Percentiles rank a stretch among this genome's conserved stretches.
Evolutionary conservation across 2,113 vertebrate genomes (phyloP).

Genomic region (Petrocephalus zakoni): DNA sequence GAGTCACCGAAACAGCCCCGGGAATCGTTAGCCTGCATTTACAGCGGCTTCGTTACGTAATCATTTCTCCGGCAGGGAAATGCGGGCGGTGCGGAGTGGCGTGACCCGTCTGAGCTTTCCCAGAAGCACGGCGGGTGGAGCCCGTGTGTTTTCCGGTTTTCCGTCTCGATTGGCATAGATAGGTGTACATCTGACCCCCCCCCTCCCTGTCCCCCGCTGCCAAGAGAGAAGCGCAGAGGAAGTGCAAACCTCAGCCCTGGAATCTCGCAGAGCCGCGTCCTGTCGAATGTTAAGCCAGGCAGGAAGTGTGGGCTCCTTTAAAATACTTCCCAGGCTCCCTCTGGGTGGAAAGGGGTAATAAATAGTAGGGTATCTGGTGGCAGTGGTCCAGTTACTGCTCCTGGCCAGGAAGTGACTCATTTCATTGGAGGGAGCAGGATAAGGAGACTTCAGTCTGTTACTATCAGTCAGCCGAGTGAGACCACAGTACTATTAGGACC

Average conservation of each 20-base stretch:
- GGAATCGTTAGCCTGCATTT: constrained; percentile 1
- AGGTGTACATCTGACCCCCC: constrained; percentile 49
- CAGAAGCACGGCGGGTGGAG: neutral
- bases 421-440: constrained; percentile 61
- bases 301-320: constrained; percentile 52
- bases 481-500: constrained; percentile 69
- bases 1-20: neutral
- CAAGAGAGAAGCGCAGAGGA: constrained; percentile 48
- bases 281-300: constrained; percentile 62
- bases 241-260: constrained; percentile 53
- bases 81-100: fast-evolving
- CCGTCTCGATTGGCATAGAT: constrained; percentile 42
- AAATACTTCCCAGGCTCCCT: constrained; percentile 59
- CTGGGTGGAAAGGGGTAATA: constrained; percentile 66
- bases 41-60: neutral
- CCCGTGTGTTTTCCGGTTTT: constrained; percentile 17
- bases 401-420: constrained; percentile 67
- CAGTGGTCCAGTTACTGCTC: constrained; percentile 56
- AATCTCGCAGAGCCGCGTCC: constrained; percentile 58
- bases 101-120: neutral
- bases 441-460: constrained; percentile 70
- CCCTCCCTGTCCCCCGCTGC: constrained; percentile 35
- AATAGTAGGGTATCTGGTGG: constrained; percentile 70
- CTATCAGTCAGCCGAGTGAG: constrained; percentile 77
- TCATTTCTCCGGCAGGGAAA: neutral